Conservation (phyloP, 2,113 vertebrate species). For the Lonchura striata region DNA sequence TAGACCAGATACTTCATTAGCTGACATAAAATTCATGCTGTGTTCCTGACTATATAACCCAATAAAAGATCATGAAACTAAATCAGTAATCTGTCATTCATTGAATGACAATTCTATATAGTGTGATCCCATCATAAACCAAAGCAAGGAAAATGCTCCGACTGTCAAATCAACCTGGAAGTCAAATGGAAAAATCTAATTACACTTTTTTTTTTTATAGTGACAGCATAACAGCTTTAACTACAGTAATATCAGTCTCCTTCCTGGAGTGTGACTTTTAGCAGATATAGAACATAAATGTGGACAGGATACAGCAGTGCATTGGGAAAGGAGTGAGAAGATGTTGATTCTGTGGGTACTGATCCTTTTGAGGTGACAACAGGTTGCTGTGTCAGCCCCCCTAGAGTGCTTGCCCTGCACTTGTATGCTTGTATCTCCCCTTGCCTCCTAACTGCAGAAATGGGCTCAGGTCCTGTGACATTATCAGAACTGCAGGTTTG, state of each 20-base stretch:
- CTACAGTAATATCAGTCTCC: not conserved
- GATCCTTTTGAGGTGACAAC: not conserved
- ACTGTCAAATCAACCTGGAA: not conserved
- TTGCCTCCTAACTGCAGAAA: not conserved
- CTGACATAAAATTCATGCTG: not conserved
- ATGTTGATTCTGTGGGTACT: not conserved
- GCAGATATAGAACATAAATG: not conserved
- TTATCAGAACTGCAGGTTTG: not conserved
- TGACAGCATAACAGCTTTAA: not conserved
- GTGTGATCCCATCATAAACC: not conserved
- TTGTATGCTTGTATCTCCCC: not conserved
- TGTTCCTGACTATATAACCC: not conserved
- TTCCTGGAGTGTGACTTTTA: not conserved
- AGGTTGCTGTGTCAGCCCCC: not conserved
- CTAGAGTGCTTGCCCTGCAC: not conserved
- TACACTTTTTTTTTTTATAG: not conserved
- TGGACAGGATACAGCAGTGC: not conserved
- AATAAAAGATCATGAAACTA: not conserved
- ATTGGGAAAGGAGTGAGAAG: not conserved
- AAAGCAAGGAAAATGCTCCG: not conserved
- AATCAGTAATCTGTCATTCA: not conserved
- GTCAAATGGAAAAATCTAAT: not conserved
- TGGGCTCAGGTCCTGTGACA: not conserved
- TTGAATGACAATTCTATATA: not conserved
- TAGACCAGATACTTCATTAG: not conserved